These are phyloP conservation scores for Cisticola juncidis DNA, from an alignment of 2,113 vertebrate species.

Conservation along the genomic window DNA sequence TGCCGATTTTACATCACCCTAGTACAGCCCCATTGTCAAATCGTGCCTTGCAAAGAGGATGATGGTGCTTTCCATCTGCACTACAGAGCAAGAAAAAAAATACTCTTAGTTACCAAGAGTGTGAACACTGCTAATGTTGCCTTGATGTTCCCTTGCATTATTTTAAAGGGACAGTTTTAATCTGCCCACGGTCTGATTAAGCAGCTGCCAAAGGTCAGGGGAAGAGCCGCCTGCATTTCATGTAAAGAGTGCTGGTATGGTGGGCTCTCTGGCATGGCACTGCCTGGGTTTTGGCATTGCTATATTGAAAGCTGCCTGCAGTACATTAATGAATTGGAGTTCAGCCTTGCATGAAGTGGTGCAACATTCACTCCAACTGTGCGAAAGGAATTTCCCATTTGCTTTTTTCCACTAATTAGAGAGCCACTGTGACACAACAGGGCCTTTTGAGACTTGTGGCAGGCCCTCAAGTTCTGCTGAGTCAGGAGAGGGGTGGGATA, in stretches of 20 bases:
- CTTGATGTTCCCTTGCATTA: neutral
- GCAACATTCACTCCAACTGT: neutral
- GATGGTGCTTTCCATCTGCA: neutral
- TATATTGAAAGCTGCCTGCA: neutral
- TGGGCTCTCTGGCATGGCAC: neutral
- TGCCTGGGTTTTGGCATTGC: neutral
- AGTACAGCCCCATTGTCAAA: rapidly evolving
- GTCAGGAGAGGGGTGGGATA: rapidly evolving
- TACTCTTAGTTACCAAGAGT: neutral
- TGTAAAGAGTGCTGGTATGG: neutral
- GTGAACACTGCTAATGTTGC: rapidly evolving
- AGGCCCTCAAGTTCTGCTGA: neutral
- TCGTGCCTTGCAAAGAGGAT: neutral
- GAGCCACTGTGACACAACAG: neutral
- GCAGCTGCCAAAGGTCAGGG: neutral
- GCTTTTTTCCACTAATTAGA: conserved; percentile 16
- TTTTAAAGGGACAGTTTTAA: neutral
- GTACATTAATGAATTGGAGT: neutral
- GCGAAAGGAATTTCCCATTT: conserved; percentile 6
- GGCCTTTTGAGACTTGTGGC: neutral
- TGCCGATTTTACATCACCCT: neutral
- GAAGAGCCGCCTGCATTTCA: neutral
- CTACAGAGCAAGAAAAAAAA: neutral
- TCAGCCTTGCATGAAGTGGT: conserved; percentile 1
- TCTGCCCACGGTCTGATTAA: neutral